Evolutionary conservation across 2,888 invertebrate genomes (phyloP).

Genomic region (Geotrupes spiniger): DNA sequence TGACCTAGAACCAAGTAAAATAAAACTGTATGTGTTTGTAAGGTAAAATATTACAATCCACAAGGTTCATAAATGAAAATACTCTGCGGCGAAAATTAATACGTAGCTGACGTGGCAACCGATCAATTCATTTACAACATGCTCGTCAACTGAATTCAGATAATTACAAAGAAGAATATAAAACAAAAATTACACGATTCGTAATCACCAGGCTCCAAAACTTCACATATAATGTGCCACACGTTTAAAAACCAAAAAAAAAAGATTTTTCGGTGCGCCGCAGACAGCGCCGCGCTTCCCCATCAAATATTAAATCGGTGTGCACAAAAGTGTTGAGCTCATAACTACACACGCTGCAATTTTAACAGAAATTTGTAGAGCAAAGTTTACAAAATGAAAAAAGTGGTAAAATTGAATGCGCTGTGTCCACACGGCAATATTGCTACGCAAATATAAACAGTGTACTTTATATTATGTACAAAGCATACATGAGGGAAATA

Average conservation of each 20-base stretch:
- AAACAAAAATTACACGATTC: too few relatives aligned
- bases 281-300: neutral
- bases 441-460: conserved; percentile 48
- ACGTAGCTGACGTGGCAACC: too few relatives aligned
- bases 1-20: too few relatives aligned
- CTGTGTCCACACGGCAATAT: conserved; percentile 45
- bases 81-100: too few relatives aligned
- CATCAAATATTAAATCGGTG: conserved; percentile 24
- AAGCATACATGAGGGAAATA: conserved; percentile 44
- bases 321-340: conserved; percentile 26
- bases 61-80: too few relatives aligned
- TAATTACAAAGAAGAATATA: too few relatives aligned
- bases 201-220: too few relatives aligned
- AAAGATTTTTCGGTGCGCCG: neutral
- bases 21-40: too few relatives aligned
- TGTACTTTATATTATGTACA: conserved; percentile 47
- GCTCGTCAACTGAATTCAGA: too few relatives aligned
- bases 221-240: too few relatives aligned
- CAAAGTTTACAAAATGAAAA: conserved; percentile 35
- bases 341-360: conserved; percentile 30
- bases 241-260: neutral
- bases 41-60: too few relatives aligned
- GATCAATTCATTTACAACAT: too few relatives aligned
- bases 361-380: conserved; percentile 32
- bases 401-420: conserved; percentile 43